These are phyloP conservation scores for Sebastes cheni DNA, from an alignment of 2,797 vertebrate genomes.

Conservation along the genomic window DNA sequence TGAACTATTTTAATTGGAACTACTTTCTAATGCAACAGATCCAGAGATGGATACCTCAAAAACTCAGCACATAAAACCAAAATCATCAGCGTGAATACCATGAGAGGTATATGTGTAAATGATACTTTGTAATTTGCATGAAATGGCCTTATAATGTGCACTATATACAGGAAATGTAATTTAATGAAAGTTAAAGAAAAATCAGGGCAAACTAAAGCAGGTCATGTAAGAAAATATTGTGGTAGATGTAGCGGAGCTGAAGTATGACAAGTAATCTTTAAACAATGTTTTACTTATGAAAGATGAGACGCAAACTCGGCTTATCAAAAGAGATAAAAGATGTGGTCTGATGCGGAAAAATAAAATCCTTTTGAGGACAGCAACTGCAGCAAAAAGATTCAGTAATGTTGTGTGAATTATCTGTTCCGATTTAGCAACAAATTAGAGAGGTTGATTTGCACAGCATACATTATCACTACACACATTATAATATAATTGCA, in stretches of 20 bases:
- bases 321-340: slow-evolving; percentile 4
- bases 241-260: not conserved
- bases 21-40: not conserved
- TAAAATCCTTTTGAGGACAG: not conserved
- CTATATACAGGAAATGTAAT: not conserved
- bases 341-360: not conserved
- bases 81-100: not conserved
- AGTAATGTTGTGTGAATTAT: not conserved
- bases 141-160: not conserved
- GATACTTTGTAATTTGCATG: not conserved
- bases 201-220: not conserved
- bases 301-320: not conserved
- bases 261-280: not conserved
- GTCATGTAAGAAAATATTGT: not conserved
- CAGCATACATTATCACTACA: slow-evolving; percentile 24
- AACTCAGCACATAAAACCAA: not conserved
- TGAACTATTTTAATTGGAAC: not conserved
- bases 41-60: not conserved
- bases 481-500: slow-evolving; percentile 43
- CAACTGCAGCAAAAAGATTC: not conserved
- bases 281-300: not conserved
- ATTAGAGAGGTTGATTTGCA: slow-evolving; percentile 45
- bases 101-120: not conserved
- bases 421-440: slow-evolving; percentile 18
- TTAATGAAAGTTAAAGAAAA: not conserved